These are phyloP conservation scores for Lasiurus cinereus DNA, from an alignment of 2,113 vertebrate genomes.

Conservation along the genomic window DNA sequence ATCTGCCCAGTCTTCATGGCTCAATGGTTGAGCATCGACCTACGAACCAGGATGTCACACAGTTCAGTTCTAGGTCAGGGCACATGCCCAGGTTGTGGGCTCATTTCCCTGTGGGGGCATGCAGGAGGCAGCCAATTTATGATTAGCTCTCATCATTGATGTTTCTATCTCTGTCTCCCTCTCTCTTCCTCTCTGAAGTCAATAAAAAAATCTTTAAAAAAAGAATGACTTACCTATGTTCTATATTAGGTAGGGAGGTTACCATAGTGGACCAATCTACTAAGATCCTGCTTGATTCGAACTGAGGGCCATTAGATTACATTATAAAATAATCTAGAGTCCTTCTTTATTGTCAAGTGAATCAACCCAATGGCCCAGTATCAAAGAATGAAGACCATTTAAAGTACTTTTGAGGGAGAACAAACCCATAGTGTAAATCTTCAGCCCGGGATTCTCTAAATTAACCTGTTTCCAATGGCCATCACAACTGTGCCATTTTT, in stretches of 20 bases:
- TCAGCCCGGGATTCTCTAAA: not conserved
- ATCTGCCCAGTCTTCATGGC: no score
- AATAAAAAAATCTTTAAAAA: no score
- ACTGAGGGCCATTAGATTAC: not conserved
- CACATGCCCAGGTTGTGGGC: no score
- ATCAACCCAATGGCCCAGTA: not conserved
- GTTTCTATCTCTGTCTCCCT: no score
- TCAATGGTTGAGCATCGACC: no score
- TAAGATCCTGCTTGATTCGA: not conserved
- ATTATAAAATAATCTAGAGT: not conserved
- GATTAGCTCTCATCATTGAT: no score
- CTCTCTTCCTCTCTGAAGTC: no score
- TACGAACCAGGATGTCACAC: no score
- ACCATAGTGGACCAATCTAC: not conserved
- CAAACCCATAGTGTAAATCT: not conserved
- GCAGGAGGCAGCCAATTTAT: no score
- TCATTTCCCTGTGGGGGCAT: no score
- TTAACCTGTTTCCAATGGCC: not conserved
- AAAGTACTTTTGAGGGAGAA: slow-evolving; percentile 1
- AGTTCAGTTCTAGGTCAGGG: no score
- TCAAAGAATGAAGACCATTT: not conserved
- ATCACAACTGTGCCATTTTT: not conserved
- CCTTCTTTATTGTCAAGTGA: not conserved
- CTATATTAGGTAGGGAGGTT: not conserved
- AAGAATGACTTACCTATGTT: not conserved